These are phyloP conservation scores for Agrotis exclamationis DNA, from an alignment of 2,888 invertebrate genomes.

Conservation along the genomic window DNA sequence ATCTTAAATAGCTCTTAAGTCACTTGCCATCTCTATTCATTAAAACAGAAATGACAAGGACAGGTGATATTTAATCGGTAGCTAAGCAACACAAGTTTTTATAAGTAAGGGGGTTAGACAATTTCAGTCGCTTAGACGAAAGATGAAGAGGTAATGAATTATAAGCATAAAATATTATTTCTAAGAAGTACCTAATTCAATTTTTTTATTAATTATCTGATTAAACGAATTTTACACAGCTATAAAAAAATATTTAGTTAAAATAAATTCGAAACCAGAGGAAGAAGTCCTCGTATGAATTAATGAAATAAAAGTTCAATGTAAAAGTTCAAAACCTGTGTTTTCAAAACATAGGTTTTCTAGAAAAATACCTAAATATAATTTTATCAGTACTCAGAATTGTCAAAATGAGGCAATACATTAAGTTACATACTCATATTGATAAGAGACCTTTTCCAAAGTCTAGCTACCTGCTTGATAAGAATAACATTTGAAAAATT, in stretches of 20 bases:
- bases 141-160: conserved; percentile 34
- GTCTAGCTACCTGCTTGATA: conserved; percentile 44
- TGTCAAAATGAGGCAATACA: conserved; percentile 24
- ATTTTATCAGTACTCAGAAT: conserved; percentile 23
- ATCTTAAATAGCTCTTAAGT: too few species aligned
- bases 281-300: conserved; percentile 1
- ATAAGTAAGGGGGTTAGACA: too few species aligned
- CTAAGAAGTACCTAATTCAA: conserved; percentile 1
- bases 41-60: too few species aligned
- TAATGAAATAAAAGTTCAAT: conserved; percentile 12
- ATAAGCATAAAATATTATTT: conserved; percentile 47
- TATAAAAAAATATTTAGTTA: conserved; percentile 6
- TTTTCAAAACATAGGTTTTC: not conserved
- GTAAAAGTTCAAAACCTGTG: conserved; percentile 17
- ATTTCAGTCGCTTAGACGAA: conserved; percentile 31
- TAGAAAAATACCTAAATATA: conserved; percentile 20
- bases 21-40: too few species aligned
- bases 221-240: conserved; percentile 18
- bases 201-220: not conserved
- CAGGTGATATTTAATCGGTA: too few species aligned
- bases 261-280: conserved; percentile 13
- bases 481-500: conserved; percentile 27
- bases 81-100: too few species aligned
- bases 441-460: conserved; percentile 55
- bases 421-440: conserved; percentile 49